A percentile compares a stretch with the other conserved stretches of the same genome.
These are phyloP conservation scores for Notothenia rossii DNA, from an alignment of 2,113 vertebrate species.

Conservation along the genomic window DNA sequence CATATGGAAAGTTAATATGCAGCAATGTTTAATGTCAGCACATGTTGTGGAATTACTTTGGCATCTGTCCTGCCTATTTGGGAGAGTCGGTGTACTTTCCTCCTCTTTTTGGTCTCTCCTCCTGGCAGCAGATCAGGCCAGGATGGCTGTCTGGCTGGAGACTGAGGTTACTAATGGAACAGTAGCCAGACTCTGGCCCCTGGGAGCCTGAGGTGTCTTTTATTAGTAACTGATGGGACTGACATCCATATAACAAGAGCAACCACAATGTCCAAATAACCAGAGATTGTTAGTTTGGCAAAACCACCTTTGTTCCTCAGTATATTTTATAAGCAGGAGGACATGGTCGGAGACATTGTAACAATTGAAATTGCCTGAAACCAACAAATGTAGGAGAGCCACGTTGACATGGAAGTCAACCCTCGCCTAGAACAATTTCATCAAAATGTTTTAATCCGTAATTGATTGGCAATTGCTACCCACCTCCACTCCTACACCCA, in stretches of 20 bases:
- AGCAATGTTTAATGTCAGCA: conserved; percentile 88
- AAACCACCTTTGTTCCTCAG: conserved; percentile 47
- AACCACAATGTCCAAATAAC: conserved; percentile 57
- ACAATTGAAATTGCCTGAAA: conserved; percentile 6
- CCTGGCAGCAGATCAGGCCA: conserved; percentile 74
- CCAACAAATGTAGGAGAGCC: conserved; percentile 13
- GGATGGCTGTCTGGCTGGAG: conserved; percentile 67
- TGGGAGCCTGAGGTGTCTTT: conserved; percentile 68
- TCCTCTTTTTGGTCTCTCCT: conserved; percentile 68
- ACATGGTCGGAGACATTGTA: conserved; percentile 15
- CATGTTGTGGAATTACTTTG: conserved; percentile 86
- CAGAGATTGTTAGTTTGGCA: conserved; percentile 34
- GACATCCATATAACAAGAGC: conserved; percentile 36
- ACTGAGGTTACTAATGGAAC: conserved; percentile 71
- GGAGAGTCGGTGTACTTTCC: conserved; percentile 79
- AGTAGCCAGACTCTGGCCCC: conserved; percentile 72
- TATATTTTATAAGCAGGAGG: conserved; percentile 34
- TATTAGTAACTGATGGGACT: conserved; percentile 63
- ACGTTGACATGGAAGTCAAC: conserved; percentile 12
- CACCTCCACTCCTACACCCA: conserved; percentile 8
- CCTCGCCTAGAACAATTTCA: conserved; percentile 1
- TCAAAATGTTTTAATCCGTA: conserved; percentile 12
- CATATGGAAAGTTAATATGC: conserved; percentile 87
- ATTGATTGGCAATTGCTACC: background rate
- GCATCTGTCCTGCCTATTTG: conserved; percentile 81